Evolutionary conservation across 2,113 vertebrate genomes (phyloP), one percentile per base, ranked within the genome.

Genomic region (Semicossyphus pulcher): DNA sequence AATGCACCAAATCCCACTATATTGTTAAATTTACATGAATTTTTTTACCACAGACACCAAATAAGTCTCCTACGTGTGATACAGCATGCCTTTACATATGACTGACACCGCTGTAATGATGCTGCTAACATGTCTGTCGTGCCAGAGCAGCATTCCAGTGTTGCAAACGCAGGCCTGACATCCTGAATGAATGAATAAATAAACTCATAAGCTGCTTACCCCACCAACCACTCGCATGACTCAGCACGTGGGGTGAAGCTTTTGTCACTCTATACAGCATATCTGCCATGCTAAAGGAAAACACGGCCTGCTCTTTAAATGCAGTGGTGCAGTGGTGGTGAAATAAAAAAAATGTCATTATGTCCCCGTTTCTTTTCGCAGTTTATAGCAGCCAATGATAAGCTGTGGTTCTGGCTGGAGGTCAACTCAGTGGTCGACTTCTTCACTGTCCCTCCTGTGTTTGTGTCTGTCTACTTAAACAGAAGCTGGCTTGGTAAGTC

Each of bases 361-460:
- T 58, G 4, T 48, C 23, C 26, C 11, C 48, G 1, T 88, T 60
- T 83, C 57, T 76, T 45, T 63, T 64, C 18, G 12, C 92, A 99
- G 97, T 99, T 99, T 90, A 99, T 99, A 90, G 97, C 97, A 91
- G 98, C 98, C 93, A 99, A 99, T 29, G 98, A 99, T 90, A 99
- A 99, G 89, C 95, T 99, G 83, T 99, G 98, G 98, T 99, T 99
- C 93, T 99, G 98, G 98, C 91, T 99, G 88, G 98, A 99, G 93
- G 98, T 99, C 92, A 99, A 99, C 90, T 99, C 98, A 7, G 97
- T 99, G 67, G 98, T 99, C 71, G 98, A 99, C 93, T 99, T 99
- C 95, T 99, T 99, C 95, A 99, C 98, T 0, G 97, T 99, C 32
- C 98, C 98, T 74, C 98, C 98, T 0, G 98, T 99, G 63, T 99